Conservation (phyloP, 2,888 invertebrate species). For the Melipona bicolor region DNA sequence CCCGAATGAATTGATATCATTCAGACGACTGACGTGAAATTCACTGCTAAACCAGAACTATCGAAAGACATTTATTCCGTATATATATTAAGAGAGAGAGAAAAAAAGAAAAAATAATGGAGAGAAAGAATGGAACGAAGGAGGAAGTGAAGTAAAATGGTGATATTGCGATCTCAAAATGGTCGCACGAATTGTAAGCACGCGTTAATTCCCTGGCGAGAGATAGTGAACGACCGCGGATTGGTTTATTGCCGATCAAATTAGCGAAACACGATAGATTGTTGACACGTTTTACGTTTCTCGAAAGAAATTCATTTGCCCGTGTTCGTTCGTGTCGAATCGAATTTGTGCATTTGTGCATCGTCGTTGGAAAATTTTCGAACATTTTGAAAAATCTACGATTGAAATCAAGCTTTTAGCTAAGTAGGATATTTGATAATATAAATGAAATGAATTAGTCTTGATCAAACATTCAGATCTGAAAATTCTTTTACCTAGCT, state of each 20-base stretch:
- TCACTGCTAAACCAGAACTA: constrained; percentile 33
- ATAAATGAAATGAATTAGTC: neutral
- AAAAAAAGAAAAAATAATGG: no score
- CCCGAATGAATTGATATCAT: constrained; percentile 60
- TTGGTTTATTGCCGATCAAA: constrained; percentile 46
- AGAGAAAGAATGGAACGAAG: neutral
- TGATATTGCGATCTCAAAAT: neutral
- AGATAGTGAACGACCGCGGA: constrained; percentile 26
- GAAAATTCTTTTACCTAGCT: neutral
- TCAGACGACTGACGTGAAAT: constrained; percentile 43
- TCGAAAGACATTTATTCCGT: constrained; percentile 21
- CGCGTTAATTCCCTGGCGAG: constrained; percentile 15
- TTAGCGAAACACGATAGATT: constrained; percentile 31
- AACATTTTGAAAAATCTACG: neutral
- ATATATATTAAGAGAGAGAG: constrained; percentile 5
- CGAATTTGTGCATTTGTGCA: neutral
- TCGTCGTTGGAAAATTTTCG: constrained; percentile 5
- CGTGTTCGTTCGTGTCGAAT: neutral
- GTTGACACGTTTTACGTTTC: constrained; percentile 16
- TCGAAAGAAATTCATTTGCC: neutral
- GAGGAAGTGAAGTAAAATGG: neutral
- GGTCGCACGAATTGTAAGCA: constrained; percentile 14
- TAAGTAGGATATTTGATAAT: accelerated
- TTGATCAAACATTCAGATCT: neutral
- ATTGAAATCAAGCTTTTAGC: neutral